Conservation (phyloP, 2,113 vertebrate genomes). For the Eclectus roratus region DNA sequence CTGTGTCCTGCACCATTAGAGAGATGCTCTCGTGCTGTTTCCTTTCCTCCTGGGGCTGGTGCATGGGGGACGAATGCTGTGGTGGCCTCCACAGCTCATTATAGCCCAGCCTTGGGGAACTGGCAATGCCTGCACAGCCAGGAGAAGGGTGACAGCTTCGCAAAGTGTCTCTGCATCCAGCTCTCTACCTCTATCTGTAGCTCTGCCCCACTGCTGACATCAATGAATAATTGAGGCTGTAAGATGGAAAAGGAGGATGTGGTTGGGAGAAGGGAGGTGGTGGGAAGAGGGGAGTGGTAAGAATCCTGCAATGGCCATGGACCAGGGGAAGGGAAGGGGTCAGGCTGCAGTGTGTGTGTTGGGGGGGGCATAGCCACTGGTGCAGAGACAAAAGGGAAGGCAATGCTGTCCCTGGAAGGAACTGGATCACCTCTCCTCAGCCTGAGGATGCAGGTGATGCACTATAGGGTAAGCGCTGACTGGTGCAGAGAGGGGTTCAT, state of each 20-base stretch:
- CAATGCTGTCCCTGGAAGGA: background rate
- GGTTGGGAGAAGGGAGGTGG: background rate
- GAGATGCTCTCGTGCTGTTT: background rate
- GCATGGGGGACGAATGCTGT: background rate
- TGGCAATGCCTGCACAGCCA: fast-evolving
- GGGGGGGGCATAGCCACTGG: background rate
- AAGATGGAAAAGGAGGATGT: background rate
- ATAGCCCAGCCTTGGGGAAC: background rate
- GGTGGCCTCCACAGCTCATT: background rate
- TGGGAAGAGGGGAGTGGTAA: background rate
- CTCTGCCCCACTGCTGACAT: background rate
- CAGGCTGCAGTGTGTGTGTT: background rate
- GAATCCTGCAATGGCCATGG: fast-evolving
- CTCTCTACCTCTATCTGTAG: background rate
- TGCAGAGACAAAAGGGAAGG: background rate
- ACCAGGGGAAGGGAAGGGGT: fast-evolving
- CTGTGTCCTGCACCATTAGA: background rate
- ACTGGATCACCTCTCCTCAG: background rate
- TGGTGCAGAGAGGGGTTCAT: background rate
- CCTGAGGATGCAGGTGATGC: background rate
- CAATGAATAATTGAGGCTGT: conserved; percentile 33
- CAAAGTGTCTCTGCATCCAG: background rate
- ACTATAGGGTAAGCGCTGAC: too few species aligned
- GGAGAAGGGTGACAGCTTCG: fast-evolving
- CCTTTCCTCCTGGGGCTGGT: background rate